Evolutionary conservation across 2,113 vertebrate species (phyloP), one percentile per base, ranked within the genome.

Genomic region (Tragelaphus scriptus): DNA sequence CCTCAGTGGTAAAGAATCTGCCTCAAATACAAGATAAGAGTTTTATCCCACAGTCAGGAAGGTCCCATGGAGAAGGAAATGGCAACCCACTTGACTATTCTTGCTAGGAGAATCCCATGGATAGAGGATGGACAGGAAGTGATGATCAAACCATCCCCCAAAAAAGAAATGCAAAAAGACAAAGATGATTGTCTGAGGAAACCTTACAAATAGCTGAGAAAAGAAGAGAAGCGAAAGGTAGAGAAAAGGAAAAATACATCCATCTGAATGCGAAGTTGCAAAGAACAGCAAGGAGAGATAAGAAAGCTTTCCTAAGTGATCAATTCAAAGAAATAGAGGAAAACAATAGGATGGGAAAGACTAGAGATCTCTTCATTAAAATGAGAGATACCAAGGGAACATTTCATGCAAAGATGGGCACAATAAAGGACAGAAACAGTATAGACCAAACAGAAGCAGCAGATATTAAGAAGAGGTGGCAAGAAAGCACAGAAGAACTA

Each of bases 371-470:
- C 68, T 71, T 71, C n/a, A 40, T 12, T 23, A 71, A 71, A 71
- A 71, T 0, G 0, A 71, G 10, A 71, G 10, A 40, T 23, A 40
- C 1, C 6, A 71, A 71, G n/a, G 10, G n/a, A 40, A 23, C 19
- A 71, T 71, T 71, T 71, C 19, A 71, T 40, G 68, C 68, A 71
- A 71, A 71, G 10, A 71, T 71, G n/a, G n/a, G 36, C 10, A 23
- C 10, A 12, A 40, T 71, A 71, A 71, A 40, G 68, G 68, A 23
- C 19, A 40, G 68, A 71, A 71, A 71, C 0, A 1, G 10, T 40
- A 40, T 40, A 9, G n/a, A 40, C 19, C 10, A 40, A 71, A 40
- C 5, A 40, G n/a, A 71, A 40, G 68, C 68, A 71, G 68, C 11
- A 71, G 19, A 71, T 71, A 23, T 23, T 40, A 40, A 40, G 19